Base-by-base conservation (phyloP, 2,888 invertebrate species). In the Perdita meconis region DNA sequence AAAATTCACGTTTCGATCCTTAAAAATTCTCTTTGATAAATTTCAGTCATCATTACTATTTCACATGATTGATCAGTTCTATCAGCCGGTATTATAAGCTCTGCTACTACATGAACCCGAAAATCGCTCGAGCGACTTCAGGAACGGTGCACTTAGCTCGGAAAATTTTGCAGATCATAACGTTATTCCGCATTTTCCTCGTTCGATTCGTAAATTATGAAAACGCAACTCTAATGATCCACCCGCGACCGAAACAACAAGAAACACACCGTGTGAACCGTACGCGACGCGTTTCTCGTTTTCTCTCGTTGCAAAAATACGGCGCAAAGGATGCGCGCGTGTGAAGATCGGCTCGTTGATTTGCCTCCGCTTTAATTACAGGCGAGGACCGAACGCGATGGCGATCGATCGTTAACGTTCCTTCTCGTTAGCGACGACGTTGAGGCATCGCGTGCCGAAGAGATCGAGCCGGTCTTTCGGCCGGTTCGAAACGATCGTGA, bases 231-330 rank as follows among this genome's bases (percentile, higher is more conserved):
- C 44, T 1, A 16, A n/a, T 1, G 16, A 44, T 19, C 16, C 44
- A 8, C 10, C 8, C 0, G 2, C 0, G 10, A 3, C 16, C 3
- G 19, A 10, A 12, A 19, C 3, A 16, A 8, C 22, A 47, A 47
- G 8, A 8, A 16, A 8, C 12, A 16, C 44, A 1, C 6, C 22
- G 47, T 12, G 3, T 10, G 12, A 60, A 16, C 34, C 26, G 26
- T 8, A 12, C 2, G 12, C 10, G 13, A 36, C 19, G 1, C 88
- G 24, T 59, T 66, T 24, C 36, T 36, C 24, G 2, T 13, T 59
- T 67, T 59, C 47, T 34, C 16, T 44, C 12, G 34, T 26, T 22
- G 66, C 34, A 24, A 22, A 26, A 36, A 10, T 47, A 22, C 16
- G 2, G 16, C 44, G 16, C 47, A 19, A 19, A 47, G 47, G 22